Evolutionary conservation across 2,888 invertebrate genomes (phyloP).

Genomic region (Thecophora atra): DNA sequence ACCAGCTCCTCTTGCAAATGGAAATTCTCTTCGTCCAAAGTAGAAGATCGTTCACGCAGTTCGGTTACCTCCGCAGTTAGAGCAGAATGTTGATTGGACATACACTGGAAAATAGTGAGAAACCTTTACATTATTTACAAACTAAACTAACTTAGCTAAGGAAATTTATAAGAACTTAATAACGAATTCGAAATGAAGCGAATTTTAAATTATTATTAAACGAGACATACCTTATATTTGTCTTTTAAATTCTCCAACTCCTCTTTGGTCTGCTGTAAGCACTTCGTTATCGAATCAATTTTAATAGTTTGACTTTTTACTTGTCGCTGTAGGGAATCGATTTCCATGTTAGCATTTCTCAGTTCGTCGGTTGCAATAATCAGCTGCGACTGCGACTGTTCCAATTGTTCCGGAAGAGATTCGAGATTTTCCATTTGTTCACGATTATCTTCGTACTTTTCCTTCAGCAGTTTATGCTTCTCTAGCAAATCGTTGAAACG

Average conservation of each 20-base stretch:
- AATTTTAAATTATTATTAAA: neutral
- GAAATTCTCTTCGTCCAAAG: conserved; percentile 51
- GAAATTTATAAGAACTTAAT: neutral
- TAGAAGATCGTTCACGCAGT: conserved; percentile 53
- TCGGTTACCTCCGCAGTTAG: conserved; percentile 53
- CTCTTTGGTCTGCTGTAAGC: conserved; percentile 54
- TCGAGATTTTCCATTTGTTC: conserved; percentile 67
- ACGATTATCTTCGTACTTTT: conserved; percentile 68
- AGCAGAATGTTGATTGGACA: conserved; percentile 51
- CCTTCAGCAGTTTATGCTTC: conserved; percentile 70
- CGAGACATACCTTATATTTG: conserved; percentile 52
- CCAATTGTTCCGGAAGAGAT: conserved; percentile 68
- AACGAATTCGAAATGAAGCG: neutral
- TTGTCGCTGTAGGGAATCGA: conserved; percentile 57
- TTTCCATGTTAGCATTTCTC: conserved; percentile 53
- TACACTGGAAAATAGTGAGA: conserved; percentile 48
- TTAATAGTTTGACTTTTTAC: conserved; percentile 54
- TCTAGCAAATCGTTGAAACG: conserved; percentile 72
- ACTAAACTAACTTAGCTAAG: neutral
- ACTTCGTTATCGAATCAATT: conserved; percentile 55
- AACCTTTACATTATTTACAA: neutral
- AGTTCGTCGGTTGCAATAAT: conserved; percentile 56
- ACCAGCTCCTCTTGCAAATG: conserved; percentile 52
- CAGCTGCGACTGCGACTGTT: conserved; percentile 63
- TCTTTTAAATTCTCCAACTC: conserved; percentile 54